These are phyloP conservation scores for Drosophila tani DNA, from an alignment of 1,140 invertebrate species.

Conservation along the genomic window DNA sequence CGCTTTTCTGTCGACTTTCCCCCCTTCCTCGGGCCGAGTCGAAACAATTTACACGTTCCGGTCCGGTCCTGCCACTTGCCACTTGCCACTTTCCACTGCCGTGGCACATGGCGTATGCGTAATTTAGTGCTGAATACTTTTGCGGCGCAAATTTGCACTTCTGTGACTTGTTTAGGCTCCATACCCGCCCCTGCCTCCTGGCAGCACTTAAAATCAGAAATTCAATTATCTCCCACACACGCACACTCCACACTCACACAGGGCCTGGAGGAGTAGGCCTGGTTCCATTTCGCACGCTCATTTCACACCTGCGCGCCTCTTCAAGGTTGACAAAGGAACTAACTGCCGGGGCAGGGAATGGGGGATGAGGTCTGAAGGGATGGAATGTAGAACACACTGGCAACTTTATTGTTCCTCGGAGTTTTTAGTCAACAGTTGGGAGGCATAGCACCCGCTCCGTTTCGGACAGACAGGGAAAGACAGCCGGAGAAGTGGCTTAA, in stretches of 20 bases:
- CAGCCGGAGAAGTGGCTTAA: background rate
- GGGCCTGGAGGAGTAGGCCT: constrained; percentile 6
- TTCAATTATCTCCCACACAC: constrained; percentile 72
- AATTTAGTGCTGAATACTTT: constrained; percentile 80
- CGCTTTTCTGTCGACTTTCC: constrained; percentile 7
- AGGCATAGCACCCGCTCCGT: background rate
- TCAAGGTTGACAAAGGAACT: constrained; percentile 50
- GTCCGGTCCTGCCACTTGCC: constrained; percentile 18
- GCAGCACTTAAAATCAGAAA: constrained; percentile 80
- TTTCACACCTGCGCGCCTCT: constrained; percentile 72
- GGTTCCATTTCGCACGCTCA: constrained; percentile 68
- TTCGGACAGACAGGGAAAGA: background rate
- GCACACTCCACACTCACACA: background rate
- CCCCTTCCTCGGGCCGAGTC: constrained; percentile 4
- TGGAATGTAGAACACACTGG: constrained; percentile 32
- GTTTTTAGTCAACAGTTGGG: constrained; percentile 27
- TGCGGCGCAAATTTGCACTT: constrained; percentile 77
- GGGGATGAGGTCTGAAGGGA: background rate
- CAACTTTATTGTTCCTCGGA: constrained; percentile 58
- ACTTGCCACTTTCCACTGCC: constrained; percentile 2
- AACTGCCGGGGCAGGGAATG: background rate
- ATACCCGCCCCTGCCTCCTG: constrained; percentile 10
- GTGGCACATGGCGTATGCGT: constrained; percentile 75
- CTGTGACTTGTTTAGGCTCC: constrained; percentile 76
- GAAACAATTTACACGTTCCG: constrained; percentile 71